A percentile compares a stretch with the other conserved stretches of the same genome.
These are phyloP conservation scores for Grapholita molesta DNA, from an alignment of 1,140 invertebrate genomes.

Conservation along the genomic window DNA sequence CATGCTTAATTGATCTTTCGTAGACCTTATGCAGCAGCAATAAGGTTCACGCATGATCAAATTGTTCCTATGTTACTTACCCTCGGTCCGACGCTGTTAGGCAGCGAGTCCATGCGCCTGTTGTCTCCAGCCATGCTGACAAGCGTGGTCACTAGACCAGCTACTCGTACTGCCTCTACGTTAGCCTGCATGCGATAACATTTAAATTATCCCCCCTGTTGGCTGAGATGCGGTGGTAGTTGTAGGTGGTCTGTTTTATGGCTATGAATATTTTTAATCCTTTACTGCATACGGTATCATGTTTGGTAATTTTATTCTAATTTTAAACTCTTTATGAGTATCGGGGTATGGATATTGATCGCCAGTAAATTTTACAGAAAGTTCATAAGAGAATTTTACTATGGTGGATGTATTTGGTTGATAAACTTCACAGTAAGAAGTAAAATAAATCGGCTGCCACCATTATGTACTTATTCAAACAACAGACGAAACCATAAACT, in stretches of 20 bases:
- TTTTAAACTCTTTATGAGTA: too few relatives aligned
- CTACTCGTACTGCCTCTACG: constrained; percentile 84
- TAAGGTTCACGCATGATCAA: too few relatives aligned
- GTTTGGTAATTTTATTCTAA: too few relatives aligned
- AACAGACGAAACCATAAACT: not conserved
- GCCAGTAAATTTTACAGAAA: too few relatives aligned
- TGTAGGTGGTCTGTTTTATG: not conserved
- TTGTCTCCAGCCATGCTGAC: constrained; percentile 84
- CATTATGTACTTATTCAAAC: not conserved
- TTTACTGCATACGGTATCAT: too few relatives aligned
- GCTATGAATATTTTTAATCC: too few relatives aligned
- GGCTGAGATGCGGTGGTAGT: not conserved
- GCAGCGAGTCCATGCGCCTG: constrained; percentile 66
- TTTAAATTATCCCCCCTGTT: constrained; percentile 63
- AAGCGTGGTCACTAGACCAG: constrained; percentile 86
- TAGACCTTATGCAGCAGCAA: too few relatives aligned
- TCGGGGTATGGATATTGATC: too few relatives aligned
- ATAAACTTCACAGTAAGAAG: not conserved
- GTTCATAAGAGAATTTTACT: too few relatives aligned
- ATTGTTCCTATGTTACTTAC: too few relatives aligned
- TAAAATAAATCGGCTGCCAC: not conserved
- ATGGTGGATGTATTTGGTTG: not conserved
- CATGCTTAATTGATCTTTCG: too few relatives aligned
- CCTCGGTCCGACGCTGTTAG: constrained; percentile 73
- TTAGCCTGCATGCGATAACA: constrained; percentile 79